Base-by-base conservation (phyloP, 2,888 invertebrate species). In the Byasa hedistus region DNA sequence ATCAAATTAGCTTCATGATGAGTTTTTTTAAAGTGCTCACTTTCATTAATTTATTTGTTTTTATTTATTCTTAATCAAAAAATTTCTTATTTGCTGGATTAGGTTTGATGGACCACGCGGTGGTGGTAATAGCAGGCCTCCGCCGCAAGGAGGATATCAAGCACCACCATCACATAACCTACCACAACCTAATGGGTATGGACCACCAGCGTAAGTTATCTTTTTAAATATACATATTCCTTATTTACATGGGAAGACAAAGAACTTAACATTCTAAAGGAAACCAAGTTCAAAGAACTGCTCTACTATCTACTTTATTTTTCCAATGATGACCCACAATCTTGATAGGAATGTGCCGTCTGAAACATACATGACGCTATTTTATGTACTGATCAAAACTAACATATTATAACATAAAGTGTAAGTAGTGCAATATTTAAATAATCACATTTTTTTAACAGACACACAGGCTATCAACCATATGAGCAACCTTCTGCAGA, bases 331-430 rank as follows among this genome's bases (percentile, higher is more conserved):
- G 91, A 91, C 80, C 89, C 86, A 73, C 75, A 81, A 81, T 78
- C 83, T 83, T 81, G 91, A 91, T 90, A 91, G 91, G 91, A 91
- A 91, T 90, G 91, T 91, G 91, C 91, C 90, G 91, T 89, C 91
- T 89, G 85, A 91, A 86, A 91, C 90, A 90, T 69, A 86, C 62
- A 81, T 91, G 91, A 88, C 87, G 90, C 84, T 83, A 81, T 70
- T 76, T 74, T 76, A 68, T 70, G 69, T 69, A 72, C 89, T 90
- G 89, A 89, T 60, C 36, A 36, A 32, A 32, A 21, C 44, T 1
- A 54, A 22, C 32, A 48, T 10, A 36, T 39, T 58, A 58, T 44
- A 22, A 27, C 8, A 3, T 10, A 10, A 19, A n/a, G 54, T 23
- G n/a, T 57, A 12, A 57, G n/a, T 44, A 61, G 15, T 22, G 22